Conservation (phyloP, 1,140 invertebrate species). For the Bombus pyrosoma region DNA sequence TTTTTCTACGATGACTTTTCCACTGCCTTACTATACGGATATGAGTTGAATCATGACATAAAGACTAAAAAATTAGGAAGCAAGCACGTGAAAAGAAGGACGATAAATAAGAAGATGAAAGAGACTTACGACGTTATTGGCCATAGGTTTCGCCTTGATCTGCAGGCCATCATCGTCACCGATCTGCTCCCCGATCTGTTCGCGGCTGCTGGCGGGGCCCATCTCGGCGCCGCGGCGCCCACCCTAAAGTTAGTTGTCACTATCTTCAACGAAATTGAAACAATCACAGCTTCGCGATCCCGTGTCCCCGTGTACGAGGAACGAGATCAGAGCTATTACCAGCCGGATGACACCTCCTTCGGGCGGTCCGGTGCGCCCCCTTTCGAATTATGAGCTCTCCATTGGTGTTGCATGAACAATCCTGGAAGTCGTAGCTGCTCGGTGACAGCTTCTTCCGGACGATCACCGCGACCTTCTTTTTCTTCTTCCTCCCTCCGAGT, state of each 20-base stretch:
- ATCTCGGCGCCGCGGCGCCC: slow-evolving; percentile 72
- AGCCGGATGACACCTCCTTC: slow-evolving; percentile 36
- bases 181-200: slow-evolving; percentile 78
- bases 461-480: not conserved
- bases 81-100: not conserved
- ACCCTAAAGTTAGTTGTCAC: slow-evolving; percentile 23
- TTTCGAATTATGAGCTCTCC: slow-evolving; percentile 40
- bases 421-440: slow-evolving; percentile 69
- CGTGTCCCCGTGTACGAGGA: slow-evolving; percentile 32
- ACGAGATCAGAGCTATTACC: slow-evolving; percentile 31
- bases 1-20: not conserved
- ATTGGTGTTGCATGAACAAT: slow-evolving; percentile 46
- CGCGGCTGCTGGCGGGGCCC: slow-evolving; percentile 80
- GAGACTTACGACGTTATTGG: slow-evolving; percentile 73
- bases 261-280: slow-evolving; percentile 30
- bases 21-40: not conserved
- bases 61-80: not conserved
- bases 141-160: slow-evolving; percentile 71
- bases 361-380: slow-evolving; percentile 47
- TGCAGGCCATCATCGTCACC: slow-evolving; percentile 79
- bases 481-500: too few species aligned
- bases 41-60: not conserved
- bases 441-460: slow-evolving; percentile 44
- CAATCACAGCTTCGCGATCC: slow-evolving; percentile 26
- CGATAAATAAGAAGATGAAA: not conserved